phyloP scores from a whole-genome alignment of 2,797 vertebrate genomes.

The Gymnoscopelus microlampas region DNA sequence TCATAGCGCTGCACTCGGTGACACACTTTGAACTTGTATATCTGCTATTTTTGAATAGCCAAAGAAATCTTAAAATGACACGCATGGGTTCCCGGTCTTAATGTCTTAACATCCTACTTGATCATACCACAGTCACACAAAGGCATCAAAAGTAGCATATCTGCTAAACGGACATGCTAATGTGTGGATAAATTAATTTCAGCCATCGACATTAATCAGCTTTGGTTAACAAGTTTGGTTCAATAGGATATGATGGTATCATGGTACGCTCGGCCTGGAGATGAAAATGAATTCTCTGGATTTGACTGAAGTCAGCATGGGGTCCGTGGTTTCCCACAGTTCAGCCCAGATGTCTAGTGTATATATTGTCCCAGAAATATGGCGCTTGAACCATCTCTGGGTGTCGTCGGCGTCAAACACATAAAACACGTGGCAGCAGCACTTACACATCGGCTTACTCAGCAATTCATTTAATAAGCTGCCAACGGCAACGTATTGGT shows the following conservation, averaged over 20 bases:
- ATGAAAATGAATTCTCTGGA: slow-evolving; percentile 48
- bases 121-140: too few species aligned
- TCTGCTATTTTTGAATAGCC: too few species aligned
- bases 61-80: too few species aligned
- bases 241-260: slow-evolving; percentile 11
- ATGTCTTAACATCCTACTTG: too few species aligned
- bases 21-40: too few species aligned
- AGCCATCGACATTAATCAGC: slow-evolving; percentile 52
- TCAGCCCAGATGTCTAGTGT: slow-evolving; percentile 40
- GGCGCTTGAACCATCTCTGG: too few species aligned
- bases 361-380: too few species aligned
- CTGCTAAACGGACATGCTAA: too few species aligned
- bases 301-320: slow-evolving; percentile 63
- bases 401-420: too few species aligned
- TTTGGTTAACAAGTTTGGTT: slow-evolving; percentile 43
- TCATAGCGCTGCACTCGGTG: too few species aligned
- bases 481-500: slow-evolving; percentile 39
- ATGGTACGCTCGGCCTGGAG: slow-evolving; percentile 22
- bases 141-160: too few species aligned
- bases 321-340: slow-evolving; percentile 29
- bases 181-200: slow-evolving; percentile 42
- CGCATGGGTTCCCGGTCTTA: too few species aligned
- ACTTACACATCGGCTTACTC: slow-evolving; percentile 51
- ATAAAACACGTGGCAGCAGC: neutral
- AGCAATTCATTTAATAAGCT: slow-evolving; percentile 59